These are phyloP conservation scores for Mellivora capensis DNA, from an alignment of 2,113 vertebrate species.

Conservation along the genomic window DNA sequence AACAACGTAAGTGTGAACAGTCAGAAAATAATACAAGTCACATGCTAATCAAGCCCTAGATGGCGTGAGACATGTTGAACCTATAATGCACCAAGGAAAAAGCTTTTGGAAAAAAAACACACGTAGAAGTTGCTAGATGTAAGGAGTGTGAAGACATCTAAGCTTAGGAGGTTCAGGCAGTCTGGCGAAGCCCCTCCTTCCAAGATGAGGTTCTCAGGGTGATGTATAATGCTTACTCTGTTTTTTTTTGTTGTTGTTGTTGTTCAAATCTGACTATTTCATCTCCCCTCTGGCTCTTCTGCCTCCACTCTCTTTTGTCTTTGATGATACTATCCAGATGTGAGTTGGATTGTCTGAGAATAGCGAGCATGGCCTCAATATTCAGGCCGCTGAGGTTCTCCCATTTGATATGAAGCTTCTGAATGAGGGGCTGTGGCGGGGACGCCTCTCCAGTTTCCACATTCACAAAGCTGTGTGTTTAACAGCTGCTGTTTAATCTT, in stretches of 20 bases:
- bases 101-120: neutral
- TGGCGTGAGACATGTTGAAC: neutral
- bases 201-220: neutral
- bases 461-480: neutral
- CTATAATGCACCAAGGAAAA: neutral
- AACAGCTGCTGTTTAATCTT: neutral
- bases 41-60: neutral
- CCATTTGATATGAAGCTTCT: neutral
- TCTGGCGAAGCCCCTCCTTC: neutral
- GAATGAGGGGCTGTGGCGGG: no score
- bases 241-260: neutral
- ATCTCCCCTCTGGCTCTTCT: neutral
- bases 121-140: neutral
- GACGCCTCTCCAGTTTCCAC: neutral
- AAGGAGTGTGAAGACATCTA: neutral
- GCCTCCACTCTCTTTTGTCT: neutral
- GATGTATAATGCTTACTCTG: neutral
- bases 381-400: neutral
- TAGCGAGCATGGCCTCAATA: neutral
- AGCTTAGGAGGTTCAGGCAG: neutral
- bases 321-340: neutral
- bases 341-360: neutral
- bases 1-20: neutral
- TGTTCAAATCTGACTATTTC: neutral
- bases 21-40: neutral